These are phyloP conservation scores for Lasaia peninsularis DNA, from an alignment of 1,140 invertebrate genomes.

Conservation along the genomic window DNA sequence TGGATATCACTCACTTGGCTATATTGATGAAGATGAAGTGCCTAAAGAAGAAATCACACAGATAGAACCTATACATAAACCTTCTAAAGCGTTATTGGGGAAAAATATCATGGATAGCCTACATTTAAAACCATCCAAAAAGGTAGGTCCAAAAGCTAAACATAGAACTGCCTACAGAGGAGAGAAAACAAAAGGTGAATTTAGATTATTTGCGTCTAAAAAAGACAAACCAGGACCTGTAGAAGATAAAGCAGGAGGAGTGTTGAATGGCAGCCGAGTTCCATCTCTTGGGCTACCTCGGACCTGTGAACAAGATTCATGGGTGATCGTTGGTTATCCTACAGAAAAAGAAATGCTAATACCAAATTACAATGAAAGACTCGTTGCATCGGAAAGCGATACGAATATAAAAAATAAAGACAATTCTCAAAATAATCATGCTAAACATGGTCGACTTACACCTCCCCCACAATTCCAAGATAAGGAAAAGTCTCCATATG, in stretches of 20 bases:
- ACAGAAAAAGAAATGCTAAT: constrained; percentile 60
- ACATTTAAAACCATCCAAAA: constrained; percentile 70
- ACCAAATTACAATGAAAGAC: constrained; percentile 63
- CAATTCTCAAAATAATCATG: constrained; percentile 41
- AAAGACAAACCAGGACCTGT: constrained; percentile 57
- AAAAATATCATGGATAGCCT: constrained; percentile 75
- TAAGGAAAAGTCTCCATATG: constrained; percentile 58
- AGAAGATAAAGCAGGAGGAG: constrained; percentile 52
- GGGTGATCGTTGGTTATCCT: constrained; percentile 66
- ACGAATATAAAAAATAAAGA: constrained; percentile 46
- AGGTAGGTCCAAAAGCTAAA: constrained; percentile 62
- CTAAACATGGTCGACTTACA: constrained; percentile 53
- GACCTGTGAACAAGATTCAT: constrained; percentile 53
- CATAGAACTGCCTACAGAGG: constrained; percentile 49
- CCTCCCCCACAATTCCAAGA: constrained; percentile 72
- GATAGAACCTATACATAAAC: constrained; percentile 55
- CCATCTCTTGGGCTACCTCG: constrained; percentile 66
- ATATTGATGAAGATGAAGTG: constrained; percentile 61
- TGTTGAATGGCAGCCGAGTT: constrained; percentile 61
- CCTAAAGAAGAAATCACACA: constrained; percentile 35
- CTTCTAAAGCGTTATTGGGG: constrained; percentile 58
- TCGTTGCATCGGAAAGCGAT: constrained; percentile 45
- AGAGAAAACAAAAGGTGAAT: constrained; percentile 55
- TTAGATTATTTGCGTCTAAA: constrained; percentile 61
- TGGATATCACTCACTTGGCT: constrained; percentile 69